Evolutionary conservation across 2,797 vertebrate genomes (phyloP).

Genomic region (Sebastes elongatus): DNA sequence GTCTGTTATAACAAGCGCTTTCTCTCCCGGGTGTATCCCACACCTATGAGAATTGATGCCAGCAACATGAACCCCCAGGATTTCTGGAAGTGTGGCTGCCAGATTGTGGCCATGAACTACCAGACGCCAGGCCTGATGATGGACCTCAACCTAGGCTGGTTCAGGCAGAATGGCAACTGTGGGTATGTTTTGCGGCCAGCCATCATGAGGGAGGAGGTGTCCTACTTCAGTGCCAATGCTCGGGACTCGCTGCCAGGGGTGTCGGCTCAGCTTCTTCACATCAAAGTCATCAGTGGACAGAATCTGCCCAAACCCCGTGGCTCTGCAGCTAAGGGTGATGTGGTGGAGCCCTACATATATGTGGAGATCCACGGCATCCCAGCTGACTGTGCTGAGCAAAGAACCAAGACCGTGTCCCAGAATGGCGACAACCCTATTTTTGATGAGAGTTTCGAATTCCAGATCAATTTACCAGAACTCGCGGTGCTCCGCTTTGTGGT

Average conservation of each 20-base stretch:
- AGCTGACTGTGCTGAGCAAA: constrained; percentile 91
- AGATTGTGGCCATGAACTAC: constrained; percentile 96
- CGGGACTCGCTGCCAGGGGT: constrained; percentile 91
- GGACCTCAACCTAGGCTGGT: constrained; percentile 93
- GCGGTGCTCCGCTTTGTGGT: constrained; percentile 91
- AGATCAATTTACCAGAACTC: constrained; percentile 93
- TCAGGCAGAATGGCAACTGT: constrained; percentile 91
- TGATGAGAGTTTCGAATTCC: constrained; percentile 94
- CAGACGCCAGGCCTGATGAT: constrained; percentile 94
- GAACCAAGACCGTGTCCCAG: constrained; percentile 92
- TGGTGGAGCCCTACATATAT: constrained; percentile 93
- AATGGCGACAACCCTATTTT: constrained; percentile 93
- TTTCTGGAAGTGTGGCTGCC: constrained; percentile 96
- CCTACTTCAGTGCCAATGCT: constrained; percentile 95
- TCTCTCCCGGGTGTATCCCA: constrained; percentile 90
- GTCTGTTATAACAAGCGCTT: constrained; percentile 93
- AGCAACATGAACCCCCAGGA: constrained; percentile 97
- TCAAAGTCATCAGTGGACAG: constrained; percentile 94
- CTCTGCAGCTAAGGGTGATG: constrained; percentile 92
- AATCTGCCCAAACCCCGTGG: constrained; percentile 93
- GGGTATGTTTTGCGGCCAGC: constrained; percentile 92
- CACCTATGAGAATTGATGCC: constrained; percentile 93
- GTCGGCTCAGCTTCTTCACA: constrained; percentile 91
- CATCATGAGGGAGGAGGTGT: constrained; percentile 95
- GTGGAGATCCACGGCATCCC: constrained; percentile 93